Evolutionary conservation across 1,140 invertebrate species (phyloP).

Genomic region (Leguminivora glycinivorella): DNA sequence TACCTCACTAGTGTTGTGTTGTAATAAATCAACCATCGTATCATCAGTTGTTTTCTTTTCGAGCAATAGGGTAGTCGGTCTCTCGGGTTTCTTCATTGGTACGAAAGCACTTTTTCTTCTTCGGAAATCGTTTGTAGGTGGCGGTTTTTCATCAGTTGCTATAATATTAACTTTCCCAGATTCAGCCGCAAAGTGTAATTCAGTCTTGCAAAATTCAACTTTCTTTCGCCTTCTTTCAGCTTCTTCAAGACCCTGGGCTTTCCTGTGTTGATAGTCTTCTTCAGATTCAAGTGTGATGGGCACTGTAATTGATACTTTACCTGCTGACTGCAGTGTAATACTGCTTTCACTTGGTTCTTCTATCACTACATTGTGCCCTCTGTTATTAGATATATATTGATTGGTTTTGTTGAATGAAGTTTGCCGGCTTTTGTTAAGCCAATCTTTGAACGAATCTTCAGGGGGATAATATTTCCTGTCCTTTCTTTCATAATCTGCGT

Average conservation of each 20-base stretch:
- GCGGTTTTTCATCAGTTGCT: conserved; percentile 91
- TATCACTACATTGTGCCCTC: conserved; percentile 43
- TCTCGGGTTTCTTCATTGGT: conserved; percentile 67
- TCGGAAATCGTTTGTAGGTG: conserved; percentile 88
- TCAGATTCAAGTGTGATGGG: conserved; percentile 62
- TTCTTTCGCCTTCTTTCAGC: conserved; percentile 82
- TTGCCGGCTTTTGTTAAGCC: conserved; percentile 66
- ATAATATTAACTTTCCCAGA: conserved; percentile 91
- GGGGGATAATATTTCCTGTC: conserved; percentile 40
- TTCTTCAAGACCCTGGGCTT: conserved; percentile 47
- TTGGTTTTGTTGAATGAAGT: conserved; percentile 43
- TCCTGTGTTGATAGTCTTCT: conserved; percentile 43
- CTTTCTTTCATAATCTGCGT: conserved; percentile 36
- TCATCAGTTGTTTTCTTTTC: conserved; percentile 47
- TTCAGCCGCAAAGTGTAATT: conserved; percentile 91
- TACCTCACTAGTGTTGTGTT: conserved; percentile 42
- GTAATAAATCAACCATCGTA: conserved; percentile 35
- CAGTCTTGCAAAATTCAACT: conserved; percentile 92
- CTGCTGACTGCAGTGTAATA: conserved; percentile 61
- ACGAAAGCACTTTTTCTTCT: conserved; percentile 80
- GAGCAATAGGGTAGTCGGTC: conserved; percentile 66
- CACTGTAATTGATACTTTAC: conserved; percentile 73
- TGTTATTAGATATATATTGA: conserved; percentile 40
- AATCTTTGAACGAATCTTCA: conserved; percentile 68
- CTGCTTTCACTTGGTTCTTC: conserved; percentile 52